A percentile compares a stretch with the other conserved stretches of the same genome.
These are phyloP conservation scores for Chymomyza costata DNA, from an alignment of 1,140 invertebrate genomes.

Conservation along the genomic window DNA sequence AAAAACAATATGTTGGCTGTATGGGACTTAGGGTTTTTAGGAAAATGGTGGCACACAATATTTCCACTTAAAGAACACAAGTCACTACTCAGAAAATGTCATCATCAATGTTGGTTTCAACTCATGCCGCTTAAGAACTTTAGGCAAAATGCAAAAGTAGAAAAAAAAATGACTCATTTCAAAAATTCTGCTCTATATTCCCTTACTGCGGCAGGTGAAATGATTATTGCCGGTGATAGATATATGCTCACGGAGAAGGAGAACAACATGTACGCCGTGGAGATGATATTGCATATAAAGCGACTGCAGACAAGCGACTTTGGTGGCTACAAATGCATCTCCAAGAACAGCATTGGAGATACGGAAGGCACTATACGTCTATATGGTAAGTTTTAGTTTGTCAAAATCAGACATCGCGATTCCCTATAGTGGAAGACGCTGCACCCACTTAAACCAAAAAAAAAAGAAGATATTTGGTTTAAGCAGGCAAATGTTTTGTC, in stretches of 20 bases:
- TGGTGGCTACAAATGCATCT: conserved; percentile 93
- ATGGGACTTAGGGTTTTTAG: background rate
- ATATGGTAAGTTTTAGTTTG: conserved; percentile 90
- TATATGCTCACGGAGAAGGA: conserved; percentile 85
- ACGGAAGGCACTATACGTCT: conserved; percentile 91
- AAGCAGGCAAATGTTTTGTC: too few species aligned
- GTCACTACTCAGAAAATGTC: conserved; percentile 39
- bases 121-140: too few species aligned
- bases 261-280: conserved; percentile 85
- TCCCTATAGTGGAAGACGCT: too few species aligned
- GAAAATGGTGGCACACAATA: background rate
- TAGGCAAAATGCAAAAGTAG: too few species aligned
- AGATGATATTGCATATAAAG: conserved; percentile 86
- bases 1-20: conserved; percentile 12
- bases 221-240: conserved; percentile 90
- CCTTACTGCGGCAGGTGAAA: conserved; percentile 80
- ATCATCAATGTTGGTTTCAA: conserved; percentile 32
- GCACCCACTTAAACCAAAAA: too few species aligned
- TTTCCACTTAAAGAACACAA: conserved; percentile 19
- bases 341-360: conserved; percentile 92
- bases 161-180: conserved; percentile 15
- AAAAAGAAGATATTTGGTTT: too few species aligned
- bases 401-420: too few species aligned
- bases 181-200: conserved; percentile 11
- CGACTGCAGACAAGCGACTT: conserved; percentile 86